phyloP scores from a whole-genome alignment of 1,140 invertebrate species.

The Cydia pomonella region DNA sequence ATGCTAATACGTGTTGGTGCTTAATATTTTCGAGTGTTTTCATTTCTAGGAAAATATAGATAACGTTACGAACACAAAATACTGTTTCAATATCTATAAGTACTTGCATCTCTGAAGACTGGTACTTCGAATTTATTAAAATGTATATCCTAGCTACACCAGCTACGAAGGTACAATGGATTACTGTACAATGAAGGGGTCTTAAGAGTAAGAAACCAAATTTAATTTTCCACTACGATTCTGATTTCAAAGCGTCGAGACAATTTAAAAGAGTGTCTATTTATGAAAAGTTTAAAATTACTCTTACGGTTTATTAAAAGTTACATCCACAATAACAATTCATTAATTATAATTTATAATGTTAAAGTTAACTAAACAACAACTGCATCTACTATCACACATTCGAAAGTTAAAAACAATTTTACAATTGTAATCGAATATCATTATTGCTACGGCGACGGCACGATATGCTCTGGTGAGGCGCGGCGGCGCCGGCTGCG shows the following conservation, averaged over 20 bases:
- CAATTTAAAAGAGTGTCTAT: slow-evolving; percentile 53
- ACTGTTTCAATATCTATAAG: slow-evolving; percentile 55
- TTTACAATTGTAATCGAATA: slow-evolving; percentile 79
- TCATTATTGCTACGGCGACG: slow-evolving; percentile 80
- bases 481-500: slow-evolving; percentile 33
- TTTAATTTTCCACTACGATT: slow-evolving; percentile 56
- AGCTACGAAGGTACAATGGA: slow-evolving; percentile 73
- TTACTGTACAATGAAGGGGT: slow-evolving; percentile 76
- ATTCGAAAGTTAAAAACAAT: slow-evolving; percentile 81
- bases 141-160: slow-evolving; percentile 78
- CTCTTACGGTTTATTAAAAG: slow-evolving; percentile 73
- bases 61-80: slow-evolving; percentile 60
- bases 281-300: slow-evolving; percentile 61
- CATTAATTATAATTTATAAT: slow-evolving; percentile 64
- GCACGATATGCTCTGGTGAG: slow-evolving; percentile 61
- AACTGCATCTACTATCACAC: slow-evolving; percentile 82
- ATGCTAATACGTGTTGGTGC: slow-evolving; percentile 70
- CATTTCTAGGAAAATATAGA: slow-evolving; percentile 55
- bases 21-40: slow-evolving; percentile 61
- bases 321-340: slow-evolving; percentile 80
- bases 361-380: slow-evolving; percentile 80
- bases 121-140: slow-evolving; percentile 74
- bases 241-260: slow-evolving; percentile 65
- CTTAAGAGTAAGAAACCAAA: slow-evolving; percentile 67
- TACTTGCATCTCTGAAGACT: slow-evolving; percentile 62